Percentiles rank a stretch among this genome's conserved stretches.
Evolutionary conservation across 2,113 vertebrate species (phyloP).

Genomic region (Oceanites oceanicus): DNA sequence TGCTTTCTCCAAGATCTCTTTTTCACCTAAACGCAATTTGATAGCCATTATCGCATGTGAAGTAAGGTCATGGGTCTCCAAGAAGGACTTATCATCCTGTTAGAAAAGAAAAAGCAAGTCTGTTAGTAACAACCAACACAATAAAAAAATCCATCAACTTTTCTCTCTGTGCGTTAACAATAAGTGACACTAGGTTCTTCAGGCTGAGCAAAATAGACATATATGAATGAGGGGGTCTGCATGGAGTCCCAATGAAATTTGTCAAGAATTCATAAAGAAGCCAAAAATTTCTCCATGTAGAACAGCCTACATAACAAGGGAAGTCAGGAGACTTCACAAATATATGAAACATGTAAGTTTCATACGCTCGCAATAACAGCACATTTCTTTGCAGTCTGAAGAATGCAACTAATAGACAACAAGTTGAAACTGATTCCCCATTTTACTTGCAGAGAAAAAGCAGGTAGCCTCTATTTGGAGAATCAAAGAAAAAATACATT

Average conservation of each 20-base stretch:
- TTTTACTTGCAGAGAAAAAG: conserved; percentile 41
- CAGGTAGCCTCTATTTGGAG: background rate
- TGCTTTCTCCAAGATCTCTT: conserved; percentile 90
- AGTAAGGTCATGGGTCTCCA: conserved; percentile 83
- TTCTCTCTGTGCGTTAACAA: background rate
- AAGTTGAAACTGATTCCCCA: conserved; percentile 32
- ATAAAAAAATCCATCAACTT: background rate
- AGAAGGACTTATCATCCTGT: conserved; percentile 85
- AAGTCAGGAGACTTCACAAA: background rate
- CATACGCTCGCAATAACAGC: background rate
- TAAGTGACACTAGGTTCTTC: background rate
- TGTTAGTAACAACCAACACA: background rate
- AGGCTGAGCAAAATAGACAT: background rate
- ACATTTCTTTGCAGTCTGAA: background rate
- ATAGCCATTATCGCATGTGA: conserved; percentile 82
- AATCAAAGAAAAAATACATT: conserved; percentile 46
- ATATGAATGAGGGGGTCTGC: background rate
- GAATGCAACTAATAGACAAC: background rate
- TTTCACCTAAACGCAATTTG: conserved; percentile 91
- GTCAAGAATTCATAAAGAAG: background rate
- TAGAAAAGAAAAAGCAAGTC: background rate
- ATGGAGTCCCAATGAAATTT: background rate
- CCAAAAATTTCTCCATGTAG: background rate
- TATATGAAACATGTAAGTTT: background rate
- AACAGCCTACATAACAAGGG: background rate